Percentiles rank a stretch among this genome's conserved stretches.
Evolutionary conservation across 2,888 invertebrate genomes (phyloP).

Genomic region (Bembecia ichneumoniformis): DNA sequence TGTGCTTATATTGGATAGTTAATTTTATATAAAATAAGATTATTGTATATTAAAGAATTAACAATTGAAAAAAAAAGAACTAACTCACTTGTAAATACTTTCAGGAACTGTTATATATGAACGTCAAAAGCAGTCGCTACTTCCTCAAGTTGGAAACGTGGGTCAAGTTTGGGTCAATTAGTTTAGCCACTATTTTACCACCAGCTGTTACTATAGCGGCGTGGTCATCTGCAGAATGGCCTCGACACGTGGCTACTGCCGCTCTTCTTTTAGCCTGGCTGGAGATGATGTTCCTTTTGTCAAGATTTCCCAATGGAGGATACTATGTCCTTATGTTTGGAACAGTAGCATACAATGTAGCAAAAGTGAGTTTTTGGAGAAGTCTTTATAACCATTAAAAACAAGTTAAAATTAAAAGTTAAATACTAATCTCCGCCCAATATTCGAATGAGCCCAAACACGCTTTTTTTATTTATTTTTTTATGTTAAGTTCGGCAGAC

Average conservation of each 20-base stretch:
- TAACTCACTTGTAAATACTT: not conserved
- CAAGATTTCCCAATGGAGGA: slow-evolving; percentile 71
- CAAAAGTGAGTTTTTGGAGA: slow-evolving; percentile 44
- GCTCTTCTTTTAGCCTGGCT: slow-evolving; percentile 70
- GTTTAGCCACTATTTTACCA: slow-evolving; percentile 53
- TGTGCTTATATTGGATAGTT: no score
- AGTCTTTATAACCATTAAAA: not conserved
- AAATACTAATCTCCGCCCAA: no score
- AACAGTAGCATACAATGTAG: slow-evolving; percentile 69
- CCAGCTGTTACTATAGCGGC: slow-evolving; percentile 32
- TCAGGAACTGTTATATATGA: slow-evolving; percentile 69
- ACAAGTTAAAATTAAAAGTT: no score
- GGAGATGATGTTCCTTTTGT: slow-evolving; percentile 70
- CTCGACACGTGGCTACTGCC: slow-evolving; percentile 62
- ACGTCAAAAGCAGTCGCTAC: slow-evolving; percentile 60
- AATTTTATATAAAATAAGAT: no score
- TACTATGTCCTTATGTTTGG: slow-evolving; percentile 75
- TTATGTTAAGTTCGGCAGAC: no score
- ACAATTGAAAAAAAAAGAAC: no score
- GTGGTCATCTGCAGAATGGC: slow-evolving; percentile 40
- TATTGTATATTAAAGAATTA: no score
- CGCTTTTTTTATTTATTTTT: no score
- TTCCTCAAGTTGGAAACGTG: slow-evolving; percentile 69
- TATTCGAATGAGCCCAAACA: no score
- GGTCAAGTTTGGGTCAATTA: slow-evolving; percentile 66